phyloP scores from a whole-genome alignment of 1,140 invertebrate genomes.

The Rhagoletis pomonella region DNA sequence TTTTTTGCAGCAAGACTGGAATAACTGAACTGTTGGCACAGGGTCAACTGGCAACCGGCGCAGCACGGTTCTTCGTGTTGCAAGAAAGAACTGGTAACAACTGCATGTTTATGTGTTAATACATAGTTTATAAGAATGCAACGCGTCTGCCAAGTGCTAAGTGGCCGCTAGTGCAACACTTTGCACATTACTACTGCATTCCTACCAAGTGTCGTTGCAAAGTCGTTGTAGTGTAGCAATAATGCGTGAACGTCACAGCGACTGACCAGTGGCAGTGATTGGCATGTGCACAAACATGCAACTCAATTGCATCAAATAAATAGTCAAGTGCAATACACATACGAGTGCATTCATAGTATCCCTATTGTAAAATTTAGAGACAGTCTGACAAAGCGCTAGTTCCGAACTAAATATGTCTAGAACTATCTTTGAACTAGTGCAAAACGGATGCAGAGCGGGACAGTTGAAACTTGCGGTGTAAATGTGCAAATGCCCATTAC shows the following conservation, averaged over 20 bases:
- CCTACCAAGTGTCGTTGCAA: not conserved
- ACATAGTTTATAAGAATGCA: not conserved
- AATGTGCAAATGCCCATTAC: no score
- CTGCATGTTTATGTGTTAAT: not conserved
- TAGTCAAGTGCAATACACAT: constrained; percentile 43
- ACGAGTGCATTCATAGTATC: not conserved
- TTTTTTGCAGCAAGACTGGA: not conserved
- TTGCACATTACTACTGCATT: not conserved
- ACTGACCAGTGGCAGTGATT: constrained; percentile 6
- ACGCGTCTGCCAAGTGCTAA: not conserved
- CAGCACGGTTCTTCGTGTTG: not conserved
- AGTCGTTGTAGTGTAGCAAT: constrained; percentile 26
- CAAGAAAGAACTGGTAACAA: not conserved
- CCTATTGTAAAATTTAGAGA: no score
- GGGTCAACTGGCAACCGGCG: constrained; percentile 14
- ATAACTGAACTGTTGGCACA: constrained; percentile 1
- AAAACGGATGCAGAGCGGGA: not conserved
- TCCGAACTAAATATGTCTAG: no score
- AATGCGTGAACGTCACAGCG: not conserved
- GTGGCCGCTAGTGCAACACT: no score
- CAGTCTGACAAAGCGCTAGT: no score
- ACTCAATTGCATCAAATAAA: constrained; percentile 43
- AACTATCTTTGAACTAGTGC: no score
- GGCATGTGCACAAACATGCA: constrained; percentile 38
- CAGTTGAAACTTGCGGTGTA: no score